Evolutionary conservation across 2,797 vertebrate species (phyloP).

Genomic region (Synanceia verrucosa): DNA sequence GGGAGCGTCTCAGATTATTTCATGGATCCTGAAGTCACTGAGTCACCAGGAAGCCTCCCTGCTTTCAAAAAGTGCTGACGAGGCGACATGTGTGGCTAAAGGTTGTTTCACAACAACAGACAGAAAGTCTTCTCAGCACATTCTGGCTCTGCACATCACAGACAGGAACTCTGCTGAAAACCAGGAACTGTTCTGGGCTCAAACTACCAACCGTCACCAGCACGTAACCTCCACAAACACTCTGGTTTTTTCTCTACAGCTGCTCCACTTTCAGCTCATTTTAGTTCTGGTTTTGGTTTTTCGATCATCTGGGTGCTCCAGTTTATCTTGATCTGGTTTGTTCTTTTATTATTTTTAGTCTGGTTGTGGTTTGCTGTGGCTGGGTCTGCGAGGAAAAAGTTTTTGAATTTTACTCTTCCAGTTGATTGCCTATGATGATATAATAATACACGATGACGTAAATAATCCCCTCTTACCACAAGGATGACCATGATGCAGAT

Average conservation of each 20-base stretch:
- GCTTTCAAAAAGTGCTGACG: constrained; percentile 56
- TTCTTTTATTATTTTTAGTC: background rate
- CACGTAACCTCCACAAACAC: background rate
- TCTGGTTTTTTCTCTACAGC: background rate
- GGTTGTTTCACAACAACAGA: constrained; percentile 64
- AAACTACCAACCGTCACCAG: background rate
- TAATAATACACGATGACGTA: no score
- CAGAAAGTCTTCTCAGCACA: constrained; percentile 59
- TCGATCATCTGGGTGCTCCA: background rate
- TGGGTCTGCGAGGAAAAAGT: background rate
- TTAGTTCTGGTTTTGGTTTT: background rate
- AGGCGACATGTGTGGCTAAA: constrained; percentile 50
- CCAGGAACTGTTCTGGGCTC: constrained; percentile 11
- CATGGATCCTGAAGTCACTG: background rate
- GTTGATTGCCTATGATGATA: no score
- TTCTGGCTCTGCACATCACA: constrained; percentile 20
- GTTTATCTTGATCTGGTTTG: background rate
- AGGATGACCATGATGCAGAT: constrained; percentile 91
- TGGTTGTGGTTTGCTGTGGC: background rate
- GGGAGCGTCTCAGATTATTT: background rate
- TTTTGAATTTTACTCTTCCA: background rate
- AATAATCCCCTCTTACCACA: constrained; percentile 72
- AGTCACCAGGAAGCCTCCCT: constrained; percentile 50
- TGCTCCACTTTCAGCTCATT: background rate
- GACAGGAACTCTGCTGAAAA: constrained; percentile 53